Percentiles rank a stretch among this genome's conserved stretches.
Conservation (phyloP, 53 echinoderm and acorn worm species). For the Paracentrotus lividus region DNA sequence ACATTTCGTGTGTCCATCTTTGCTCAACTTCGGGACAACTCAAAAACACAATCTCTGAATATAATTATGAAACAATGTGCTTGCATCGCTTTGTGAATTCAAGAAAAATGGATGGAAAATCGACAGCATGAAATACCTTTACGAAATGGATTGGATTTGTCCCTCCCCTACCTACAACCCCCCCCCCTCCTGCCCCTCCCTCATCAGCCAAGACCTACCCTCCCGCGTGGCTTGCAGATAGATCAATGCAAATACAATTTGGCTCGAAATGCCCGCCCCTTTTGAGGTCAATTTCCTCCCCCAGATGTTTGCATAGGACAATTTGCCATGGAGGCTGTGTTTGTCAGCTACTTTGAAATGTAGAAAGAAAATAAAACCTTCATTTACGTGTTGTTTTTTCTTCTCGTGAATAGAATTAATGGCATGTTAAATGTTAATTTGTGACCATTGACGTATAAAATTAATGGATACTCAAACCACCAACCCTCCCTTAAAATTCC, state of each 20-base stretch:
- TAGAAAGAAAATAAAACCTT: background rate
- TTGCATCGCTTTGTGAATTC: too few species aligned
- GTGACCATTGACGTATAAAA: background rate
- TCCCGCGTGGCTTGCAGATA: background rate
- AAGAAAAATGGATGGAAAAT: too few species aligned
- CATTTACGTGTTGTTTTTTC: background rate
- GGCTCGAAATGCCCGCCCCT: constrained; percentile 16
- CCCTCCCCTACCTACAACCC: background rate
- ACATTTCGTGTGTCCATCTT: too few species aligned
- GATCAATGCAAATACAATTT: constrained; percentile 50
- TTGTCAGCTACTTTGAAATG: constrained; percentile 4
- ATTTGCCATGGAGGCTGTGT: background rate
- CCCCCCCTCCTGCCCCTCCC: background rate
- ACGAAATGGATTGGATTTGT: too few species aligned
- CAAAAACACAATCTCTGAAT: too few species aligned
- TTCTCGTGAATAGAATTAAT: background rate
- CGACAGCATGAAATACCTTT: too few species aligned
- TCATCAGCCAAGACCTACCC: too few species aligned
- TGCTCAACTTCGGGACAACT: too few species aligned
- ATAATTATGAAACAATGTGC: too few species aligned
- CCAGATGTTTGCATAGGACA: background rate
- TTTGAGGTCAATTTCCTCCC: constrained; percentile 43
- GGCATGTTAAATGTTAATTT: background rate
- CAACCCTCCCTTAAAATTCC: background rate
- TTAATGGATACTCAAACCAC: background rate